phyloP scores from a whole-genome alignment of 2,888 invertebrate genomes.

The Sisyra terminalis region DNA sequence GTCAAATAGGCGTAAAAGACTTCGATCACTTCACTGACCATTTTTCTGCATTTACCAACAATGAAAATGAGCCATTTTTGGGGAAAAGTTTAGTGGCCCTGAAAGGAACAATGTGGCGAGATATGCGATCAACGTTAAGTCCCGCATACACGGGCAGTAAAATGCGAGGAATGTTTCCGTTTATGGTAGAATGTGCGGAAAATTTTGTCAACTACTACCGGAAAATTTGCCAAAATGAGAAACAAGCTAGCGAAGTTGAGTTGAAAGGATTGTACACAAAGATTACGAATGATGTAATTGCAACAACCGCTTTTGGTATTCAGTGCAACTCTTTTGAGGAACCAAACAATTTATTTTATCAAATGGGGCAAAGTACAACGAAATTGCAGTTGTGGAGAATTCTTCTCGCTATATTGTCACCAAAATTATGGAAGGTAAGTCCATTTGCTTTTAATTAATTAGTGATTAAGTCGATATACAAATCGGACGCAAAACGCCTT shows the following conservation, averaged over 20 bases:
- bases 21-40: slow-evolving; percentile 18
- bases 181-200: slow-evolving; percentile 15
- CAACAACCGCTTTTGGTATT: slow-evolving; percentile 32
- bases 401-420: too few relatives aligned
- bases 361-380: slow-evolving; percentile 25
- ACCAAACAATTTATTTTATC: slow-evolving; percentile 34
- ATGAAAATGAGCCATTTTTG: slow-evolving; percentile 15
- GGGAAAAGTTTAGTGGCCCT: slow-evolving; percentile 14
- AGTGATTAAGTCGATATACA: too few relatives aligned
- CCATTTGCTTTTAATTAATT: too few relatives aligned
- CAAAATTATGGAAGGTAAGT: too few relatives aligned
- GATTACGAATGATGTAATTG: slow-evolving; percentile 35
- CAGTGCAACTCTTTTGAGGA: slow-evolving; percentile 35
- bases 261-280: slow-evolving; percentile 28
- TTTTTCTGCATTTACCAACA: slow-evolving; percentile 12
- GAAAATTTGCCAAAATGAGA: slow-evolving; percentile 9
- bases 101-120: slow-evolving; percentile 17
- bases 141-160: slow-evolving; percentile 23
- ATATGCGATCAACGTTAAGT: slow-evolving; percentile 27
- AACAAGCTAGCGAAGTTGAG: slow-evolving; percentile 19
- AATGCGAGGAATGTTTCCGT: slow-evolving; percentile 20
- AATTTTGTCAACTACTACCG: slow-evolving; percentile 16
- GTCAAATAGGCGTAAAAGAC: slow-evolving; percentile 16
- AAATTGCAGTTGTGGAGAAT: too few relatives aligned
- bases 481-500: too few relatives aligned